A percentile compares a stretch with the other conserved stretches of the same genome.
Conservation (phyloP, 2,113 vertebrate species). For the Oplegnathus fasciatus region DNA sequence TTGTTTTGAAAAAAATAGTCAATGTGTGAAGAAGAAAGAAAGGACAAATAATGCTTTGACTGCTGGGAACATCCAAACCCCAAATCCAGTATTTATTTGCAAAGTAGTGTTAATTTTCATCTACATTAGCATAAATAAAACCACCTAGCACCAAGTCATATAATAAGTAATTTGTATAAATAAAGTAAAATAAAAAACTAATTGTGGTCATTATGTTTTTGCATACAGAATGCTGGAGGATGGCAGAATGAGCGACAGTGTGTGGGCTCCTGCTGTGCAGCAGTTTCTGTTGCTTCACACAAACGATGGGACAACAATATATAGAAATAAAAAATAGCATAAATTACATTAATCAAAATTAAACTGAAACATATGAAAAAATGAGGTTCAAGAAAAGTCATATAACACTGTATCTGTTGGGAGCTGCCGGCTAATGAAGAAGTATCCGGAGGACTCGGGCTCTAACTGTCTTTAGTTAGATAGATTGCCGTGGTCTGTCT, state of each 20-base stretch:
- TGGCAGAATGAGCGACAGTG: not conserved
- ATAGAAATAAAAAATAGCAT: not conserved
- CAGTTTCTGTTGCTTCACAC: not conserved
- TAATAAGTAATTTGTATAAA: not conserved
- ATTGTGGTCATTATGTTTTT: not conserved
- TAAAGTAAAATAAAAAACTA: not conserved
- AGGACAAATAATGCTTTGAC: not conserved
- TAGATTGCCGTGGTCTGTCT: conserved; percentile 39
- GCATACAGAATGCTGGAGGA: not conserved
- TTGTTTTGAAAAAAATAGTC: not conserved
- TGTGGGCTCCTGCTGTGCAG: not conserved
- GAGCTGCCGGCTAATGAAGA: conserved; percentile 46
- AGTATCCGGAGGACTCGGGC: not conserved
- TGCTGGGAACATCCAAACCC: not conserved
- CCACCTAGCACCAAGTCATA: not conserved
- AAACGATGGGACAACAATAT: not conserved
- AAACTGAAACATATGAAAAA: not conserved
- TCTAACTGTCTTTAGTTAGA: conserved; percentile 39
- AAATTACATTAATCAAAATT: not conserved
- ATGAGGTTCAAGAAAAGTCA: not conserved
- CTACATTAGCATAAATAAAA: not conserved
- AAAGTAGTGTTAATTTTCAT: not conserved
- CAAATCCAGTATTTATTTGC: not conserved
- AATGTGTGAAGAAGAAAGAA: not conserved
- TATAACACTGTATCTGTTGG: not conserved